Base-by-base conservation (phyloP, 2,888 invertebrate species). In the Fragum whitleyi region DNA sequence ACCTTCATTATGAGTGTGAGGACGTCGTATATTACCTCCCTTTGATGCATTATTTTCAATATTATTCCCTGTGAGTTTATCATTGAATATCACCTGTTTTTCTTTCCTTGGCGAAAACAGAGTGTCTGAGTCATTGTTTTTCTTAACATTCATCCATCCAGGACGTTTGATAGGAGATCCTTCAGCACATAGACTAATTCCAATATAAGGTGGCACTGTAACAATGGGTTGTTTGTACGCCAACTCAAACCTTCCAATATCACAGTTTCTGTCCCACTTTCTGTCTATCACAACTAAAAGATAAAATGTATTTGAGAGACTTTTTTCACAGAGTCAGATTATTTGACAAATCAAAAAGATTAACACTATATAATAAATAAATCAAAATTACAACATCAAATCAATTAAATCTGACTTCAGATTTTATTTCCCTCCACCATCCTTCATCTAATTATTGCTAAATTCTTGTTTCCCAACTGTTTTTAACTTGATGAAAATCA, bases 211-310 rank as follows among this genome's bases (percentile, higher is more conserved):
- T 2, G 94, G 94, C 3, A 93, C 92, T 5, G 91, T 89, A 16
- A 94, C 93, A 57, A 88, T 74, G 0, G 91, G 89, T 80, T 93
- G 93, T 77, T 93, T 94, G 88, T 91, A 94, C 0, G 93, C 92
- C 70, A 94, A 81, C 86, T 94, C 94, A 91, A 93, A 94, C 39
- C 88, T 81, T 1, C 94, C 94, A 14, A 90, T 91, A 83, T 93
- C 93, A 87, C 92, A 91, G 85, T 91, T 93, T 81, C 90, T 90
- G 85, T 94, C 93, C 72, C 87, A 86, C 71, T 90, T 92, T 71
- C 94, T 88, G 83, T 94, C 94, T 21, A 94, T 79, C 7, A 93
- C 93, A 77, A 94, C 94, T 94, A 91, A 70, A 91, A 90, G 2
- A 36, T 36, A 3, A 36, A 36, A 36, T 9, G n/a, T n/a, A n/a